These are phyloP conservation scores for Argynnis bischoffii DNA, from an alignment of 2,888 invertebrate genomes.

Conservation along the genomic window DNA sequence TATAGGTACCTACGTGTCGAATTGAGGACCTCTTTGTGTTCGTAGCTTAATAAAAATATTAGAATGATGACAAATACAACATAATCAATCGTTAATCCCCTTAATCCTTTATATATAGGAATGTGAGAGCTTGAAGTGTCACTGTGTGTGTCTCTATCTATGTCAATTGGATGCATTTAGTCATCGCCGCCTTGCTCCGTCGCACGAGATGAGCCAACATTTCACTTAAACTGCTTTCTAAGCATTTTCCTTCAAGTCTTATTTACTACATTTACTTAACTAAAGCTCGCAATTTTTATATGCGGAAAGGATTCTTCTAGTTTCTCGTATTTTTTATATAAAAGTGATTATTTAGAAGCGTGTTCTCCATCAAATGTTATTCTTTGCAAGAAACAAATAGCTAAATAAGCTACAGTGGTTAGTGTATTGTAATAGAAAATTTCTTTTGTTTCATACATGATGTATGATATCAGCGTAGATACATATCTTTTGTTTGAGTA, in stretches of 20 bases:
- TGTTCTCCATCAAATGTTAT: neutral
- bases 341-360: neutral
- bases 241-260: constrained; percentile 15
- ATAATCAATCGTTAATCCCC: neutral
- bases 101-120: too few relatives aligned
- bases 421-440: too few relatives aligned
- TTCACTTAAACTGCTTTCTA: constrained; percentile 25
- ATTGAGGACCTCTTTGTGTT: too few relatives aligned
- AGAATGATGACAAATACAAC: neutral
- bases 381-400: neutral
- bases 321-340: neutral
- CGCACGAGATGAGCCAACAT: constrained; percentile 21
- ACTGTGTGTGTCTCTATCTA: constrained; percentile 12
- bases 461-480: too few relatives aligned
- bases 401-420: too few relatives aligned
- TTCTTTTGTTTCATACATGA: too few relatives aligned
- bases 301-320: neutral
- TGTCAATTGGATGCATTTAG: constrained; percentile 37
- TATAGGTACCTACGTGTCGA: too few relatives aligned
- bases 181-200: constrained; percentile 6
- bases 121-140: too few relatives aligned
- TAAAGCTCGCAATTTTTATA: constrained; percentile 7
- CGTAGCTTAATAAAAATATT: too few relatives aligned
- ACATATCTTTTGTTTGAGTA: too few relatives aligned
- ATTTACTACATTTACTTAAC: constrained; percentile 12